Base-by-base conservation (phyloP, 35 echinoderm and acorn worm species). In the Apostichopus parvimensis region DNA sequence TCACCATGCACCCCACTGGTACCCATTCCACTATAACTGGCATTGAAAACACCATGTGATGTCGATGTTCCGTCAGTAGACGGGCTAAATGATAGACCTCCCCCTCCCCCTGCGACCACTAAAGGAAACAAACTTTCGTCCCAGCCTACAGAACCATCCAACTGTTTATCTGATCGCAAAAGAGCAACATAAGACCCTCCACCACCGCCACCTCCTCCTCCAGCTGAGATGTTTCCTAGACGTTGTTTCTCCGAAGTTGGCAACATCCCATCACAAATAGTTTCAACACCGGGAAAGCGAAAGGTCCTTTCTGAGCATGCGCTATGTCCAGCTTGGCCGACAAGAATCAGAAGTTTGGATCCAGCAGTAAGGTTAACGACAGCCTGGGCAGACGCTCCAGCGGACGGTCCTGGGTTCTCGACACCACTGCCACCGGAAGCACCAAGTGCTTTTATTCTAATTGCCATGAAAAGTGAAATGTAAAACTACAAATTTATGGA, bases 171-270 rank as follows among this genome's bases (percentile, higher is more conserved):
- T 61, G 57, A 87, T 53, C 52, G 25, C 13, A 80, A 52, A 79
- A 91, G 86, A 80, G 87, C 87, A 61, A 98, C 87, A 55, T 91
- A 98, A 5, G 96, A 77, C 21, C 92, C 96, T 17, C 95, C 95
- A 22, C 96, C 96, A 34, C 96, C 96, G 6, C 91, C 96, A 54
- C 95, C 95, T 4, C 96, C 96, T 9, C 96, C 96, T 24, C 96
- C 96, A 89, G 94, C 93, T 6, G 77, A 22, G 28, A 15, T 57
- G 10, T 88, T 94, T 17, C 88, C 96, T 57, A 89, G 87, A 65
- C 77, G 78, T 57, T 85, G 5, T 56, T 77, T 82, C 4, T 57
- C 77, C 10, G 17, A 24, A 15, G 94, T 90, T 13, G 79, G 25
- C 58, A 92, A 14, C 23, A 68, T 88, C 8, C 91, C 91, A 13